Evolutionary conservation across 2,797 vertebrate species (phyloP), one percentile per base, ranked within the genome.

Genomic region (Alcedo atthis): DNA sequence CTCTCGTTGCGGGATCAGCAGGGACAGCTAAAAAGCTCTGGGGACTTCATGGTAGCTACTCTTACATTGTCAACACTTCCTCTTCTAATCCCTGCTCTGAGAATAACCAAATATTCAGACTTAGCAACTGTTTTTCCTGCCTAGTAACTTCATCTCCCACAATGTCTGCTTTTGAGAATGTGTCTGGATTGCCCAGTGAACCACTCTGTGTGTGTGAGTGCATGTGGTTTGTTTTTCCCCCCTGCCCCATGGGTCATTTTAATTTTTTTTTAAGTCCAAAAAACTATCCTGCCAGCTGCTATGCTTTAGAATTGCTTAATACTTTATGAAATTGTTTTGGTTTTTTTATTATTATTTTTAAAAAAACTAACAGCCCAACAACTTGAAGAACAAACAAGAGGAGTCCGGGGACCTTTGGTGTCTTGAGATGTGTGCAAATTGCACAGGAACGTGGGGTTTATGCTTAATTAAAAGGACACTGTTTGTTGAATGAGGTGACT

Each of bases 41-140:
- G 94, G 88, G 95, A 95, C 95, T 92, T 85, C 92, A 79, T 95
- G 93, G 94, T 95, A 96, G 93, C 94, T 94, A 93, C 94, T 93
- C 92, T 95, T 92, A 96, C 87, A 93, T 96, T 96, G 96, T 96
- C 95, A 96, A 92, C 95, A 89, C 96, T 96, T 96, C 96, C 95
- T 96, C 92, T 94, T 81, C 84, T 96, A 96, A 96, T 96, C 93
- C 92, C 94, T 79, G 82, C 91, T 94, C 96, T 93, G 96, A 95
- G 95, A 96, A 96, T 96, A 96, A 94, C 93, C 93, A 95, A 96
- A 96, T 95, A 96, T 94, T 96, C 95, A 92, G 94, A 95, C 86
- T 96, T 96, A 95, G 90, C 92, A 96, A 96, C 95, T 96, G 90
- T 87, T 95, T 96, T 89, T 94, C 92, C 92, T 96, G 90, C 94